A percentile compares a stretch with the other conserved stretches of the same genome.
phyloP scores from a whole-genome alignment of 2,797 vertebrate genomes.

The Peromyscus eremicus region DNA sequence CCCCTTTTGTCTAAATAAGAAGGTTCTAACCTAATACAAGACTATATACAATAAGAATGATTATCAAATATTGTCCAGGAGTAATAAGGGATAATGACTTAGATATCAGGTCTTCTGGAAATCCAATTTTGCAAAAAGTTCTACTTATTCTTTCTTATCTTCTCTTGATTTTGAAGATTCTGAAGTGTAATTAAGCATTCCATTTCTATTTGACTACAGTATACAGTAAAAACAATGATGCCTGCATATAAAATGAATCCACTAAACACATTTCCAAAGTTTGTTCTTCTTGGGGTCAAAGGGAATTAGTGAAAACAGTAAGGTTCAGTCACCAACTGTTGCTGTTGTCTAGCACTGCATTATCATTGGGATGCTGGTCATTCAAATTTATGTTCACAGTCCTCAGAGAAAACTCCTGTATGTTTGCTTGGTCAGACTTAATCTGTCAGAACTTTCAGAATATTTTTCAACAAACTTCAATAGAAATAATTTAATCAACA shows the following conservation, averaged over 20 bases:
- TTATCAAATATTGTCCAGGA: too few relatives aligned
- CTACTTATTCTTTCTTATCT: background rate
- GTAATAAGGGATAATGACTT: too few relatives aligned
- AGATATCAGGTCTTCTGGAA: background rate
- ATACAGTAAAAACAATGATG: background rate
- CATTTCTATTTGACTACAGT: background rate
- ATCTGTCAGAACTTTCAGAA: background rate
- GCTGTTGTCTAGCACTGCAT: slow-evolving; percentile 2
- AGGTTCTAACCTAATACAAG: too few relatives aligned
- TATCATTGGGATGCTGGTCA: background rate
- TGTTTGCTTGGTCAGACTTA: background rate
- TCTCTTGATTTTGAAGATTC: background rate
- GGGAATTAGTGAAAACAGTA: background rate
- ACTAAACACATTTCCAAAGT: background rate
- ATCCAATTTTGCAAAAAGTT: background rate
- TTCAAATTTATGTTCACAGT: background rate
- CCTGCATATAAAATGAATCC: background rate
- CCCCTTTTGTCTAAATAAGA: too few relatives aligned
- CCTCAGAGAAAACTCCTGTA: background rate
- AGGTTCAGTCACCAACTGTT: background rate
- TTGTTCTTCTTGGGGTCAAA: background rate
- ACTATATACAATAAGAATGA: too few relatives aligned
- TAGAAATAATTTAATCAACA: background rate
- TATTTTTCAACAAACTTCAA: background rate
- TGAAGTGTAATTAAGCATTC: slow-evolving; percentile 5